Evolutionary conservation across 2,888 invertebrate genomes (phyloP).

Genomic region (Chrysotoxum bicinctum): DNA sequence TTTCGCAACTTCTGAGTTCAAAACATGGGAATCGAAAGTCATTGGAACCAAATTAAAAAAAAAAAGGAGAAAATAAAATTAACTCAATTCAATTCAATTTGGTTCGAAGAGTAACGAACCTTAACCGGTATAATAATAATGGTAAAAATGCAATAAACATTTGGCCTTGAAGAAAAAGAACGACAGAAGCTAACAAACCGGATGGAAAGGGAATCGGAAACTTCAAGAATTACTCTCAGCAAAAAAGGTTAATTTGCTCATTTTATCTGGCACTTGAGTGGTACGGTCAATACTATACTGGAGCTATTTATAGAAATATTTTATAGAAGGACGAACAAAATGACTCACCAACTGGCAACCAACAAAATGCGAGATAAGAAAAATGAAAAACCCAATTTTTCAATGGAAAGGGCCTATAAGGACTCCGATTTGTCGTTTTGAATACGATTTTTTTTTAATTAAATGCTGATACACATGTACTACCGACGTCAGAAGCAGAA

Average conservation of each 20-base stretch:
- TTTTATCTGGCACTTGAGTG: slow-evolving; percentile 33
- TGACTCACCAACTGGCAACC: slow-evolving; percentile 42
- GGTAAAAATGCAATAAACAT: background rate
- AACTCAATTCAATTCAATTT: background rate
- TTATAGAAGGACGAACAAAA: slow-evolving; percentile 50
- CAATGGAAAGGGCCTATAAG: slow-evolving; percentile 28
- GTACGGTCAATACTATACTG: slow-evolving; percentile 43
- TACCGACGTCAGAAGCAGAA: background rate
- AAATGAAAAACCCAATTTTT: slow-evolving; percentile 23
- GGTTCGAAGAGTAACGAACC: background rate
- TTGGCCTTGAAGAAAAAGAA: background rate
- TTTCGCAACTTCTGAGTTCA: too few relatives aligned
- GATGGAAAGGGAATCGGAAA: background rate
- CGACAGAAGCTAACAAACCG: background rate
- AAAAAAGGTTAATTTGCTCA: slow-evolving; percentile 14
- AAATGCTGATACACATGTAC: background rate
- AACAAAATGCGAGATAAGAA: slow-evolving; percentile 25
- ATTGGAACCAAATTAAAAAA: background rate
- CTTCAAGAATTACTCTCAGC: slow-evolving; percentile 1
- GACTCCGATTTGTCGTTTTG: slow-evolving; percentile 39
- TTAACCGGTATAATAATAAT: background rate
- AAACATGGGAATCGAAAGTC: background rate
- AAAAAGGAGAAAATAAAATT: background rate
- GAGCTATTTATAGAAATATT: slow-evolving; percentile 59
- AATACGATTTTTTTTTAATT: background rate